Conservation (phyloP, 2,113 vertebrate species). For the Sylvia atricapilla region DNA sequence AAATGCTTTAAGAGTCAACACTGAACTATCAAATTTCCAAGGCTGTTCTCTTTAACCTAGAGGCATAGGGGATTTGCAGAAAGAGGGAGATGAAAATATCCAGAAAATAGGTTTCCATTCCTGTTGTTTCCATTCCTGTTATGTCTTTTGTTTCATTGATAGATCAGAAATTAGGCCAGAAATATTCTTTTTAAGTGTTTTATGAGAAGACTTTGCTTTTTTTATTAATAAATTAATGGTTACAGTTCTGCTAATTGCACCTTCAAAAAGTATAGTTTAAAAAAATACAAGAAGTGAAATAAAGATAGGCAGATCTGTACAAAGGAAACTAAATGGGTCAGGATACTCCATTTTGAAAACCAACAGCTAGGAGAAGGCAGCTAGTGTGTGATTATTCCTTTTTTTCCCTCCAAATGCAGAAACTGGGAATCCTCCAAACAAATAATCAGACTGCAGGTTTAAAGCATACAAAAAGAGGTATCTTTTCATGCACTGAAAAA, state of each 20-base stretch:
- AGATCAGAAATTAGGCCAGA: background rate
- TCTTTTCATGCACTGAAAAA: background rate
- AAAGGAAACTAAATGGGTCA: background rate
- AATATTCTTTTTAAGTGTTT: background rate
- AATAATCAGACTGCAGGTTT: background rate
- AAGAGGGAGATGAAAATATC: background rate
- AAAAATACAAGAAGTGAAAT: background rate
- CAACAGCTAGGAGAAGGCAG: background rate
- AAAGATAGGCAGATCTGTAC: background rate
- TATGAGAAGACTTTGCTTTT: background rate
- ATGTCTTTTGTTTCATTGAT: background rate
- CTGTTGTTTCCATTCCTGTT: background rate
- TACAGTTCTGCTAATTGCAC: background rate
- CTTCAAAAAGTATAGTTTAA: background rate
- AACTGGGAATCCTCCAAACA: background rate
- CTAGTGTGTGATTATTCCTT: background rate
- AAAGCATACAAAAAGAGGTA: background rate
- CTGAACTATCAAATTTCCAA: background rate
- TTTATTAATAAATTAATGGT: background rate
- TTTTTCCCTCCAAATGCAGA: background rate
- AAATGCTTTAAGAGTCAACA: background rate
- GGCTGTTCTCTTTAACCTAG: background rate
- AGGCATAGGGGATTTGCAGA: background rate
- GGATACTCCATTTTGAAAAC: background rate
- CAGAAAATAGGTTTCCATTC: background rate